Base-by-base conservation (phyloP, 2,113 vertebrate species). In the Elgaria multicarinata region DNA sequence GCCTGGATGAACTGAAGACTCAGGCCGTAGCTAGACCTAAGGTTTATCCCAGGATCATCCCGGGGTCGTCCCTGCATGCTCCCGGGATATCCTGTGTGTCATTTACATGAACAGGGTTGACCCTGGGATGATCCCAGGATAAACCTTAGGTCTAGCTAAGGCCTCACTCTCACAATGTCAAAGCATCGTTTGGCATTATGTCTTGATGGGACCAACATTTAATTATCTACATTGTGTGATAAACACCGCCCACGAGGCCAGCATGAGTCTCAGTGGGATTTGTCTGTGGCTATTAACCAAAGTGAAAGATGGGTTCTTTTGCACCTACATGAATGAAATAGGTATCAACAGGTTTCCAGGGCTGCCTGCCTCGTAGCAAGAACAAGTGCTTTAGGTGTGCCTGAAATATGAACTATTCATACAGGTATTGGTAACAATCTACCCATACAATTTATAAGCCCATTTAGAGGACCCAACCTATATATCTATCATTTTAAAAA, bases 401-500 rank as follows among this genome's bases (percentile, higher is more conserved):
- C 42, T 83, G 81, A 74, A 82, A 89, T 39, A 4, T 18, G 33
- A 83, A 55, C 80, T 76, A 67, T 66, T 24, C 80, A 16, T 14
- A 87, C 20, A 80, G 20, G 9, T 44, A 85, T 86, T 72, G 64
- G n/a, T 42, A 75, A 87, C 62, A 76, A 24, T 62, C 44, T 84
- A 69, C n/a, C 67, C 18, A 72, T 50, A 84, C 74, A 84, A 67
- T 87, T 53, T 67, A 53, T 82, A 75, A 62, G 28, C 44, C 64
- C 31, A 53, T 75, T 76, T 81, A 83, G 74, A 53, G 58, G 78
- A 58, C 58, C 42, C 83, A 58, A 36, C 62, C 71, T 67, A 16
- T 62, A 62, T 66, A 83, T 87, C 44, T 83, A 62, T 67, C 55
- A 67, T 77, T 76, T 67, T n/a, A 83, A 33, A 83, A 69, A 62